Evolutionary conservation across 2,888 invertebrate genomes (phyloP), one percentile per base, ranked within the genome.

Genomic region (Ectemnius continuus): DNA sequence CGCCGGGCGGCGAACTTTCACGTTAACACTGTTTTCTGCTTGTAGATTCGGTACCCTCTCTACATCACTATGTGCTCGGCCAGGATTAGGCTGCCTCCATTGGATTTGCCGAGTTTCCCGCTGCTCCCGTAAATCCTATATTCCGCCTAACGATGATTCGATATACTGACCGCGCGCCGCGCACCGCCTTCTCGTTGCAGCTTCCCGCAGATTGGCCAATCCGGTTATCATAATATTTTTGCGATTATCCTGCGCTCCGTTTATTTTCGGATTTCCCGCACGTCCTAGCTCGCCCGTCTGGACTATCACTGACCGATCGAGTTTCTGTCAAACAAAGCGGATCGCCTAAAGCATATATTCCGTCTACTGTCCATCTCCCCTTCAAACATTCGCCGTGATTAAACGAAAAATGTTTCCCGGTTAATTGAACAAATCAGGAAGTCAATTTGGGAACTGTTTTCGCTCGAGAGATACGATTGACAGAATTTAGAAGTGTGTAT

Each of bases 161-260:
- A 90, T 90, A 88, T 78, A 87, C 84, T 46, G 36, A 36, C 36
- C 0, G 56, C 73, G 70, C 56, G 8, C 70, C 45, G 58, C 73
- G 70, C 56, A 13, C 70, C 45, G 58, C 58, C 69, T 70, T 48
- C 59, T 68, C 60, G 58, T 58, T 66, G 72, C 76, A 36, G 11
- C 8, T 1, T 36, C 36, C n/a, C n/a, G 16, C 16, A 76, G 85
- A 87, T 85, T 84, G 86, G 79, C 79, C 88, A 88, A 90, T 90
- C 86, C 85, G 81, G 88, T 90, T 90, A 89, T 88, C 90, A 89
- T 90, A 90, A 91, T 90, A 89, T 90, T 89, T 88, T 88, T 84
- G 76, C 87, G 87, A 87, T 87, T 87, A 88, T 86, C 79, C 75
- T 5, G 26, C 65, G 14, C 57, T 28, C 67, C 61, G 48, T 52